Evolutionary conservation across 2,888 invertebrate genomes (phyloP).

Genomic region (Phymatocera aterrima): DNA sequence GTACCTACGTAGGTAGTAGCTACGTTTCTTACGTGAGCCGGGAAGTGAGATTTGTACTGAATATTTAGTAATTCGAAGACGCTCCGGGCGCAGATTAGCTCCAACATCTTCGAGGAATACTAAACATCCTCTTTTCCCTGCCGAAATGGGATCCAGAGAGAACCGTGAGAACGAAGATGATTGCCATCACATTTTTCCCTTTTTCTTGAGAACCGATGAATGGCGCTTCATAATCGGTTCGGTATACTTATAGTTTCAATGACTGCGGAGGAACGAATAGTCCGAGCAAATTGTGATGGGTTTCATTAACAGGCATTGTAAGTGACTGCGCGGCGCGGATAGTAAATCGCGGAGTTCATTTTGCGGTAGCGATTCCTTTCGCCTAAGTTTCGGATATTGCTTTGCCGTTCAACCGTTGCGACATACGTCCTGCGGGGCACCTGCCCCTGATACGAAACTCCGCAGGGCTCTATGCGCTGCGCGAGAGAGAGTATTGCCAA

Average conservation of each 20-base stretch:
- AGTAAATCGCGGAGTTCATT: slow-evolving; percentile 12
- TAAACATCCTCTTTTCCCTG: neutral
- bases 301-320: neutral
- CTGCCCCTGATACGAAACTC: neutral
- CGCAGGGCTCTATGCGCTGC: slow-evolving; percentile 27
- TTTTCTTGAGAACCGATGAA: neutral
- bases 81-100: slow-evolving; percentile 16
- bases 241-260: neutral
- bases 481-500: slow-evolving; percentile 47
- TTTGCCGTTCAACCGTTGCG: slow-evolving; percentile 15
- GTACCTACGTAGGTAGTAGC: too few species aligned
- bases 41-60: slow-evolving; percentile 34
- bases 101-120: slow-evolving; percentile 26
- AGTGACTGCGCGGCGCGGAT: neutral
- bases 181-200: neutral
- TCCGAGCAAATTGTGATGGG: neutral
- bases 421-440: slow-evolving; percentile 9
- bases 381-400: slow-evolving; percentile 4
- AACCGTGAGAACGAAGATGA: neutral
- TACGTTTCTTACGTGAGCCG: slow-evolving; percentile 40
- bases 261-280: neutral
- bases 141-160: neutral
- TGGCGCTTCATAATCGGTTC: neutral
- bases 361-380: slow-evolving; percentile 31
- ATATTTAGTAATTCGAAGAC: slow-evolving; percentile 41